Base-by-base conservation (phyloP, 1,140 invertebrate species). In the Leucophenga varia region DNA sequence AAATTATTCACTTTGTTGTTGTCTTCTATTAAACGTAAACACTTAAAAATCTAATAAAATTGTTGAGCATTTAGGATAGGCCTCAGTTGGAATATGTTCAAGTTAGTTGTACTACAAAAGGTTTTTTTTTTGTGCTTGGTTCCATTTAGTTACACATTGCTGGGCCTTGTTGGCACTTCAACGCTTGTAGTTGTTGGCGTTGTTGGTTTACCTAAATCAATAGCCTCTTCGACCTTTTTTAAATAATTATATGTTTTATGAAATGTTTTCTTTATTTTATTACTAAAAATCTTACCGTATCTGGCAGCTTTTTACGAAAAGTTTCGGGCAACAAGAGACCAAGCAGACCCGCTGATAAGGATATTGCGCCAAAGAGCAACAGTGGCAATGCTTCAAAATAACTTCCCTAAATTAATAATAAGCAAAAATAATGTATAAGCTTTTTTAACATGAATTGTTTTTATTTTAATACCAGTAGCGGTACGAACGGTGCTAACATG, bases 401-500 rank as follows among this genome's bases (percentile, higher is more conserved):
- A n/a, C 68, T 53, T 3, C 76, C 73, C 80, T 83, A 42, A 13
- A 47, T n/a, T n/a, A n/a, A n/a, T n/a, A 16, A 8, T 31, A 43
- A 22, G 2, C 5, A 3, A 18, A 6, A 32, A 13, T 20, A 2
- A 14, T n/a, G 1, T 28, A 22, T n/a, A n/a, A n/a, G n/a, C n/a
- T n/a, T 30, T 22, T 7, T 10, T 34, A 6, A 3, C 7, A 10
- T 44, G 18, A n/a, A 14, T 9, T 20, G n/a, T 21, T 35, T 20
- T 34, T 13, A 67, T 60, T 64, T n/a, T n/a, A n/a, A n/a, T 63
- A 83, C 82, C 69, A 84, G 59, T 14, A 84, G 54, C 1, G 81
- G 79, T 6, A 82, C 77, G 76, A 85, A 81, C 55, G 83, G 83
- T 20, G 83, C 83, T 32, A 84, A 43, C 72, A 84, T 81, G 2